phyloP scores from a whole-genome alignment of 64 coral and sea anemone species.

The Stichodactyla mertensii region DNA sequence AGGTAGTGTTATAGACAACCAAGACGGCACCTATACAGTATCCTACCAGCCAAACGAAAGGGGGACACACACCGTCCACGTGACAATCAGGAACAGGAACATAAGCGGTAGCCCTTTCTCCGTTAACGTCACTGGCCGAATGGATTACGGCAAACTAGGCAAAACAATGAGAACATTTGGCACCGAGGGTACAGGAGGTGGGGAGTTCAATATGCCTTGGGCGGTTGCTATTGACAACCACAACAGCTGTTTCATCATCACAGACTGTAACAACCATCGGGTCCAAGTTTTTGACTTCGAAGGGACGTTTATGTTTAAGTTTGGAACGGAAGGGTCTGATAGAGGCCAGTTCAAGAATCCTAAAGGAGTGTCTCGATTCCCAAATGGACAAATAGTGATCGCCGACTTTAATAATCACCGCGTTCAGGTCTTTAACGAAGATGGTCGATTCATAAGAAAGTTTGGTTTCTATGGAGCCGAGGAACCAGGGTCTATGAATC shows the following conservation, averaged over 20 bases:
- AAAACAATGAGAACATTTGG: constrained; percentile 60
- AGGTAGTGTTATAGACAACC: constrained; percentile 82
- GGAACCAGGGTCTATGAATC: constrained; percentile 50
- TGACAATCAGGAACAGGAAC: constrained; percentile 70
- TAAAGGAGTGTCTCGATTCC: constrained; percentile 50
- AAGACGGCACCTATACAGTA: constrained; percentile 76
- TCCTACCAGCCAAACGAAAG: constrained; percentile 66
- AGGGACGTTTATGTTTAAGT: constrained; percentile 89
- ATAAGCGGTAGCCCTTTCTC: constrained; percentile 83
- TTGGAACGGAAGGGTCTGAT: constrained; percentile 66
- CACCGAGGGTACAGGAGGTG: constrained; percentile 56
- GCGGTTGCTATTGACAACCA: constrained; percentile 79
- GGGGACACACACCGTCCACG: constrained; percentile 58
- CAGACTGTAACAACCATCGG: constrained; percentile 90
- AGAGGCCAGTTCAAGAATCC: constrained; percentile 88
- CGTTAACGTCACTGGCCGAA: constrained; percentile 75
- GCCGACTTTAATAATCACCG: constrained; percentile 92
- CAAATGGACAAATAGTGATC: constrained; percentile 83
- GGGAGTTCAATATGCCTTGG: constrained; percentile 93
- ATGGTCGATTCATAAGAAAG: constrained; percentile 87
- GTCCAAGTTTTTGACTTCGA: constrained; percentile 88
- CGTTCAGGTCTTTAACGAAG: constrained; percentile 91
- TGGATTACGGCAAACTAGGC: constrained; percentile 55
- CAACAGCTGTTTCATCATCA: constrained; percentile 70
- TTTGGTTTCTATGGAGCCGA: constrained; percentile 66